Evolutionary conservation across 2,888 invertebrate species (phyloP), one percentile per base, ranked within the genome.

Genomic region (Seladonia tumulorum): DNA sequence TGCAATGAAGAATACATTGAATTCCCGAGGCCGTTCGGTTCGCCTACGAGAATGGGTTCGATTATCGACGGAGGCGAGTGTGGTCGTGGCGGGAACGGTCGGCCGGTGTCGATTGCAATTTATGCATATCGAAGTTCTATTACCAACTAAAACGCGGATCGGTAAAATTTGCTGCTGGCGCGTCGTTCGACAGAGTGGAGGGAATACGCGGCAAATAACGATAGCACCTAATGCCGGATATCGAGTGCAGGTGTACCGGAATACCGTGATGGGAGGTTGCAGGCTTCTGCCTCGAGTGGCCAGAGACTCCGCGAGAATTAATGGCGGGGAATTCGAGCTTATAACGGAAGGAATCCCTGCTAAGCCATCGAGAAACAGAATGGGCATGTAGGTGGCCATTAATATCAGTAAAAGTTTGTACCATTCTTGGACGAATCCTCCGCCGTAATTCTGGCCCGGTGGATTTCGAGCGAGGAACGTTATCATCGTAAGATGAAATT

Each of bases 261-360:
- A 87, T 60, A 77, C 47, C 79, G 80, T 25, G 76, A 78, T 71
- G 81, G 82, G 82, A 70, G 88, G 74, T 47, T 78, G 79, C 80
- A 82, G 86, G 76, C 75, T 81, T 79, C 85, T 73, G 80, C 84
- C 68, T 45, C 83, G 79, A 86, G 72, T 78, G 66, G 78, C 75
- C 85, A 81, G 87, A 79, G 80, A 79, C 77, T 68, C 53, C 79
- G 78, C 22, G 85, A 83, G 82, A 88, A 91, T 88, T 91, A 91
- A 91, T 90, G 90, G 89, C 86, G 76, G 90, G 84, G 90, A 89
- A 91, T 92, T 91, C 89, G 90, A 91, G 90, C 85, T 89, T 90
- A 88, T 89, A 91, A 88, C 90, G 89, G 85, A 90, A 90, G 90
- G 90, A 89, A 89, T 90, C 88, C 82, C 77, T 75, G 82, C 74